Conservation (phyloP, 1,140 invertebrate species). For the Nilaparvata lugens region DNA sequence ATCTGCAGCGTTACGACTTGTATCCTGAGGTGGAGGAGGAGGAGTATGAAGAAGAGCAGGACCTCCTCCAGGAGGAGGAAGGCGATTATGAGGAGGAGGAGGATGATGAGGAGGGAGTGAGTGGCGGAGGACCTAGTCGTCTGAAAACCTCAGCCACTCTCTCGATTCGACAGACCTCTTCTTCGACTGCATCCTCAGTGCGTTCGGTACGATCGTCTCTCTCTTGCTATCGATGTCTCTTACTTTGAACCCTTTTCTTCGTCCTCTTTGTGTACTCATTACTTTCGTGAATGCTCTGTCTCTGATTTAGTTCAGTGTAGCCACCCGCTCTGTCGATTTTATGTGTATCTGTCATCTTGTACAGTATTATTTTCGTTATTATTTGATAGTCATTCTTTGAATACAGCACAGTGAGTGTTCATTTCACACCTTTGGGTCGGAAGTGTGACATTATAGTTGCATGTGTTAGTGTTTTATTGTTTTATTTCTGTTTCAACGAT, state of each 20-base stretch:
- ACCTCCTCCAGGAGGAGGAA: conserved; percentile 32
- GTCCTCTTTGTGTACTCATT: background rate
- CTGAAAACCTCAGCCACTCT: conserved; percentile 27
- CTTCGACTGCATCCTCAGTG: background rate
- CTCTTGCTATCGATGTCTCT: conserved; percentile 19
- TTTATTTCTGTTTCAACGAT: too few species aligned
- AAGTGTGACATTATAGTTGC: too few species aligned
- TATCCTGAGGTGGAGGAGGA: background rate
- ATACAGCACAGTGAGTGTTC: too few species aligned
- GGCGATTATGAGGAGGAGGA: conserved; percentile 38
- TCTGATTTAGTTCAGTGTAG: conserved; percentile 6
- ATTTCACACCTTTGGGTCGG: too few species aligned
- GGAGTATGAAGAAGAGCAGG: conserved; percentile 6
- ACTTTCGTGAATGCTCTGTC: conserved; percentile 12
- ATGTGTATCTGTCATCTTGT: conserved; percentile 9
- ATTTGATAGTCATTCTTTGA: too few species aligned
- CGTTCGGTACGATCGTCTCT: conserved; percentile 8
- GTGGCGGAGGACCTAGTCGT: conserved; percentile 36
- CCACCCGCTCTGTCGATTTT: background rate
- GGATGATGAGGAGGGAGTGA: conserved; percentile 35
- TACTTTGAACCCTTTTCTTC: background rate
- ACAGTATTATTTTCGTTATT: too few species aligned
- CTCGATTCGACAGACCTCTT: conserved; percentile 3
- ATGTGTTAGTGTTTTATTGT: too few species aligned
- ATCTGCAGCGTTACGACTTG: too few species aligned